Conservation (phyloP, 2,113 vertebrate genomes). For the Genyomyrus donnyi region DNA sequence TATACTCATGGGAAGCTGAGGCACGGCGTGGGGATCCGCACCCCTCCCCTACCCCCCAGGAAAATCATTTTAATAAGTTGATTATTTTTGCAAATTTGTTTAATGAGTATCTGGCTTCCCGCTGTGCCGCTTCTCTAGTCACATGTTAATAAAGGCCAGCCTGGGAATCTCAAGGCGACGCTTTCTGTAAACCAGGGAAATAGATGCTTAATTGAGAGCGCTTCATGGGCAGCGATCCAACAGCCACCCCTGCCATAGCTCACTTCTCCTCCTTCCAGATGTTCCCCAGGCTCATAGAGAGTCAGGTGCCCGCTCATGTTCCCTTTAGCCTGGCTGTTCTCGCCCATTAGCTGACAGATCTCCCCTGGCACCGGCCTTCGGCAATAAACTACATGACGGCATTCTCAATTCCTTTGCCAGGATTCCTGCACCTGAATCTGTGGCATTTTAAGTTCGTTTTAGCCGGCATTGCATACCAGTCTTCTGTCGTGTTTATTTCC, state of each 20-base stretch:
- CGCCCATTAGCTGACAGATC: conserved; percentile 23
- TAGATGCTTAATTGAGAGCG: conserved; percentile 17
- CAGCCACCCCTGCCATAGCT: neutral
- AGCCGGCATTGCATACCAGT: neutral
- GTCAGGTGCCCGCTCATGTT: neutral
- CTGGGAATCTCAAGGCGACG: conserved; percentile 17
- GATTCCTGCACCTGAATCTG: neutral
- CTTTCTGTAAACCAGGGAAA: conserved; percentile 25
- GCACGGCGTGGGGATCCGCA: conserved; percentile 25
- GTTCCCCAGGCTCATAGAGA: neutral
- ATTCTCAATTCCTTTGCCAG: neutral
- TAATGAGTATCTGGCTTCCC: conserved; percentile 42
- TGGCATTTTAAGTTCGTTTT: neutral
- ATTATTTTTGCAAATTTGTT: conserved; percentile 51
- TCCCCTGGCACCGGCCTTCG: neutral
- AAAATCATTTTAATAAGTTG: conserved; percentile 55
- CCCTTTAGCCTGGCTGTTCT: conserved; percentile 24
- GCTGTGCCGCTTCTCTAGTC: conserved; percentile 44
- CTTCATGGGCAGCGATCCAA: neutral
- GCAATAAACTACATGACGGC: neutral
- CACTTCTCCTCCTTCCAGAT: conserved; percentile 6
- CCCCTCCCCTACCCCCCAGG: conserved; percentile 37
- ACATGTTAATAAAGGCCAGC: conserved; percentile 40
- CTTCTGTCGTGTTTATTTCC: neutral
- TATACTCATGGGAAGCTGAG: conserved; percentile 55